Evolutionary conservation across 1,140 invertebrate species (phyloP).

Genomic region (Lethrus apterus): DNA sequence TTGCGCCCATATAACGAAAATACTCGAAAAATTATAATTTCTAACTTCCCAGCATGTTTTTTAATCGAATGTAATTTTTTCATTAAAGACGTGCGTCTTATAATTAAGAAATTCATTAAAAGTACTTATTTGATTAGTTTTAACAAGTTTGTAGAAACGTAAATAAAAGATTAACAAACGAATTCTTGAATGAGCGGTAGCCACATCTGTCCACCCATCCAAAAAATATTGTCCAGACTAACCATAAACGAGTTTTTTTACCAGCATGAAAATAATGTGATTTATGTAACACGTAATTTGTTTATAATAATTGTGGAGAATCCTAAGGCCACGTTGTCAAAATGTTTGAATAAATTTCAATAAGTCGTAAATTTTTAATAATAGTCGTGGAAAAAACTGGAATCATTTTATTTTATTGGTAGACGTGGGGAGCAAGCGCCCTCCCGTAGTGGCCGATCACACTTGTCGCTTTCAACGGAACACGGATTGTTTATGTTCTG

Average conservation of each 20-base stretch:
- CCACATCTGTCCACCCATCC: slow-evolving; percentile 17
- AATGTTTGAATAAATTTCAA: slow-evolving; percentile 28
- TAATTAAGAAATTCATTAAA: too few species aligned
- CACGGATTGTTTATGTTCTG: slow-evolving; percentile 26
- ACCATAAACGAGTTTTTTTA: slow-evolving; percentile 23
- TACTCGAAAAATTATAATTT: too few species aligned
- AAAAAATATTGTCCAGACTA: slow-evolving; percentile 21
- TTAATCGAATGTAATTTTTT: too few species aligned
- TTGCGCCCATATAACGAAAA: too few species aligned
- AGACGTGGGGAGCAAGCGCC: slow-evolving; percentile 24
- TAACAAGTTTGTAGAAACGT: too few species aligned
- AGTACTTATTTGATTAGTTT: too few species aligned
- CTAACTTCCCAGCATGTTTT: too few species aligned
- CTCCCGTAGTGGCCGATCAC: slow-evolving; percentile 27
- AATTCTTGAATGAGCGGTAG: slow-evolving; percentile 25
- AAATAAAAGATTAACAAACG: too few species aligned
- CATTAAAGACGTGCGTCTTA: too few species aligned
- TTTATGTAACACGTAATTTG: slow-evolving; percentile 22
- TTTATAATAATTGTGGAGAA: slow-evolving; percentile 24
- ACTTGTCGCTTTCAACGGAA: slow-evolving; percentile 32
- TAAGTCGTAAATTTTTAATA: slow-evolving; percentile 29
- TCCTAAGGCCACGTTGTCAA: slow-evolving; percentile 19
- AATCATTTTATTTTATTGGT: slow-evolving; percentile 33
- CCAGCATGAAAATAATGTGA: slow-evolving; percentile 26
- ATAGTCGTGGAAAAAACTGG: slow-evolving; percentile 24